A percentile compares a stretch with the other conserved stretches of the same genome.
Conservation (phyloP, 2,888 invertebrate genomes). For the Aproaerema taeniolella region DNA sequence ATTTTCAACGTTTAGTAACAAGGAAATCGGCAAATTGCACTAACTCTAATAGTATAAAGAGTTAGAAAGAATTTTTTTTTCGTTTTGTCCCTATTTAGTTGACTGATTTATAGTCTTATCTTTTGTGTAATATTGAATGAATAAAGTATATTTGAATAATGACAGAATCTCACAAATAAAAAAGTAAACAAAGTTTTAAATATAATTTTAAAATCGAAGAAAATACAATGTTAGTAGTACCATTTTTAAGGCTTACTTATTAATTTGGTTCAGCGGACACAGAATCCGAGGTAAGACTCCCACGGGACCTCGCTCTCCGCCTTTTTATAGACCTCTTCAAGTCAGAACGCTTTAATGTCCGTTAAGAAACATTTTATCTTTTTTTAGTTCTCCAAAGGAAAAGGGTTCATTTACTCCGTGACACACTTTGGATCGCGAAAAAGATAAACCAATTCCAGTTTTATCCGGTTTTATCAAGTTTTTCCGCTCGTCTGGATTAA, state of each 20-base stretch:
- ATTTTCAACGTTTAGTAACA: too few species aligned
- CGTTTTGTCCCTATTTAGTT: too few species aligned
- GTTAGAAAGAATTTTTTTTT: too few species aligned
- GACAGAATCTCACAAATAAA: too few species aligned
- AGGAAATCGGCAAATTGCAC: too few species aligned
- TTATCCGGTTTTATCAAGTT: conserved; percentile 55
- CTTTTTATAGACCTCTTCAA: conserved; percentile 63
- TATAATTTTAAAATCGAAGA: too few species aligned
- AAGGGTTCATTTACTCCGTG: conserved; percentile 67
- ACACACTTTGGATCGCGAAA: conserved; percentile 61
- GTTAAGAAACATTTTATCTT: conserved; percentile 72
- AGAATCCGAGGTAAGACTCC: conserved; percentile 36
- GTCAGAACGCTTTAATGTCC: conserved; percentile 66
- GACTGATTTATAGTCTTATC: too few species aligned
- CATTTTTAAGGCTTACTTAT: conserved; percentile 50
- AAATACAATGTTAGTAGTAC: too few species aligned
- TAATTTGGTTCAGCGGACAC: conserved; percentile 52
- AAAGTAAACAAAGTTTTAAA: too few species aligned
- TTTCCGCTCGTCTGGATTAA: conserved; percentile 42
- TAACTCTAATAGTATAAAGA: too few species aligned
- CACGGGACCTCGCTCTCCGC: conserved; percentile 42
- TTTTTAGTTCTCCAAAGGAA: conserved; percentile 59
- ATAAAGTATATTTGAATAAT: too few species aligned
- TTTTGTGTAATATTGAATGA: too few species aligned
- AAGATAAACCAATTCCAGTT: conserved; percentile 54